Evolutionary conservation across 53 echinoderm and acorn worm genomes (phyloP).

Genomic region (Antedon mediterranea): DNA sequence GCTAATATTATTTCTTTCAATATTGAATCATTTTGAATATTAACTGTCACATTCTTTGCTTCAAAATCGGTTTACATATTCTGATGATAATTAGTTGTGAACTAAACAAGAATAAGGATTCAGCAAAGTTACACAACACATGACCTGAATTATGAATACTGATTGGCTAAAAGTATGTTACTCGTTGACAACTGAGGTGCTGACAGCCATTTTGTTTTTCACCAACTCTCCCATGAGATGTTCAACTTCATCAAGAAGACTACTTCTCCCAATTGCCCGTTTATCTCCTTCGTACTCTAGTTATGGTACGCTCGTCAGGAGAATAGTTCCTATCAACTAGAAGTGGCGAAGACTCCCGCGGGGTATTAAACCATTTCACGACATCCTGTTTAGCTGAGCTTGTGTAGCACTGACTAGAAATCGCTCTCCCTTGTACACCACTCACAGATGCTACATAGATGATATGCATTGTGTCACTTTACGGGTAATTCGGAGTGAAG

Average conservation of each 20-base stretch:
- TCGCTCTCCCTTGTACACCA: not conserved
- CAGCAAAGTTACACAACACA: not conserved
- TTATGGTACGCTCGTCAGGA: not conserved
- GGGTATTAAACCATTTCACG: not conserved
- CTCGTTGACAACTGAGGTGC: not conserved
- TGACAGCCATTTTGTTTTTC: constrained; percentile 1
- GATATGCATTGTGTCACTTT: not conserved
- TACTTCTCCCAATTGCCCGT: not conserved
- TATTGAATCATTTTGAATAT: not conserved
- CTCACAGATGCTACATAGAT: not conserved
- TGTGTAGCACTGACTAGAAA: not conserved
- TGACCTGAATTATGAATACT: not conserved
- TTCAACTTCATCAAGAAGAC: not conserved
- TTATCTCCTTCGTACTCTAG: not conserved
- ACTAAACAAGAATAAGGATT: not conserved
- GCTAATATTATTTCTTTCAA: not conserved
- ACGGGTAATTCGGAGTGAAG: not conserved
- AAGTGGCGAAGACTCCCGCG: not conserved
- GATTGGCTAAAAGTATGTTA: not conserved
- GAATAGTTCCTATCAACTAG: not conserved
- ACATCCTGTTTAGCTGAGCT: not conserved
- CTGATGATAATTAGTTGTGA: not conserved
- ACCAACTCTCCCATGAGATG: not conserved
- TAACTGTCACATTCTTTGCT: not conserved
- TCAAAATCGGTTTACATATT: not conserved